These are phyloP conservation scores for Bradypodion ventrale DNA, from an alignment of 2,797 vertebrate genomes.

Conservation along the genomic window DNA sequence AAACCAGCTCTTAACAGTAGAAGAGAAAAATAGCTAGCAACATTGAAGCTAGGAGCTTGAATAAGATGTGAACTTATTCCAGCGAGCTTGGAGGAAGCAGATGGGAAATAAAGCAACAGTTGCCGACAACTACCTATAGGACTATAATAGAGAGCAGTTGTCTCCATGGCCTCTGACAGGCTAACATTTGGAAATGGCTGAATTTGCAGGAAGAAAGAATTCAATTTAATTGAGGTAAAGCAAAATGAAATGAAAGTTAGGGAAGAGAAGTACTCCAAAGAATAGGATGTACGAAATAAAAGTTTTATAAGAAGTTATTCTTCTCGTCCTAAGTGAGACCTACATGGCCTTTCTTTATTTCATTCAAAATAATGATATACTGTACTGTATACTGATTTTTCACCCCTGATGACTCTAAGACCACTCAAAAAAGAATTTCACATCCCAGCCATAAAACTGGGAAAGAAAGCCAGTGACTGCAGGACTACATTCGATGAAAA, in stretches of 20 bases:
- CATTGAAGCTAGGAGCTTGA: background rate
- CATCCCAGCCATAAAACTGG: background rate
- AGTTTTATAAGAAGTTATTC: background rate
- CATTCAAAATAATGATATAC: background rate
- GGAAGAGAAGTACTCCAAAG: background rate
- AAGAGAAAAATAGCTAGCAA: background rate
- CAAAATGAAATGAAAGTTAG: background rate
- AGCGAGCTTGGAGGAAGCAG: background rate
- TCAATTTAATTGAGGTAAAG: background rate
- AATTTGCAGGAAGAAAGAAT: background rate
- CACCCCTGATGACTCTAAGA: background rate
- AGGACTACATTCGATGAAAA: too few relatives aligned
- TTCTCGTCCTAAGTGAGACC: background rate
- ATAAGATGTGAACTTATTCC: background rate
- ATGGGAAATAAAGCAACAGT: background rate
- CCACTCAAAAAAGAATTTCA: conserved; percentile 3
- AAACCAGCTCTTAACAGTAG: background rate
- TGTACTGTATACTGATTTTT: background rate
- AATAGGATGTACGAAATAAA: background rate
- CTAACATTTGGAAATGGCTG: background rate
- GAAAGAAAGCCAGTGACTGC: background rate
- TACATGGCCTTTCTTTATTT: background rate
- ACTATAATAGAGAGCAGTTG: background rate
- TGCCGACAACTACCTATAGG: background rate
- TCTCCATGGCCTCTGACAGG: background rate